Conservation (phyloP, 2,797 vertebrate species). For the Melanogrammus aeglefinus region DNA sequence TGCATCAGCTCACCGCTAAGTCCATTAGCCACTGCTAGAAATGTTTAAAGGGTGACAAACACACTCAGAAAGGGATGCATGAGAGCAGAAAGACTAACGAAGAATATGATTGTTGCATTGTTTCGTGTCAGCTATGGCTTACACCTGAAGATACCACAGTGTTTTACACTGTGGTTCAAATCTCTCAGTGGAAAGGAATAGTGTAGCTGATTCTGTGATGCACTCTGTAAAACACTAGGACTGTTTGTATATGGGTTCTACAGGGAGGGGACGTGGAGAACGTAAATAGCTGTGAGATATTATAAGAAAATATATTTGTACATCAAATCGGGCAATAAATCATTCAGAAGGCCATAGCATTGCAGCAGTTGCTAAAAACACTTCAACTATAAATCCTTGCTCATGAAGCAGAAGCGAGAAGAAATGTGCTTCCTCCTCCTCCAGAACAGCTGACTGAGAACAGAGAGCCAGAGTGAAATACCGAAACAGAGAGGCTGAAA, state of each 20-base stretch:
- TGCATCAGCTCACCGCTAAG: conserved; percentile 7
- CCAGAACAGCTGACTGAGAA: conserved; percentile 2
- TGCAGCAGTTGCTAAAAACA: conserved; percentile 8
- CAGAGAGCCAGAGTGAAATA: neutral
- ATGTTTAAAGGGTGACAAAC: neutral
- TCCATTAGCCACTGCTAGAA: neutral
- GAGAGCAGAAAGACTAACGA: neutral
- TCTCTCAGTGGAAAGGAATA: too few species aligned
- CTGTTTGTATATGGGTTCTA: neutral
- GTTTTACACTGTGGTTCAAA: neutral
- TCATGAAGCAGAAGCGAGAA: neutral
- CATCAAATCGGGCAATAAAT: neutral
- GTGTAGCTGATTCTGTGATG: neutral
- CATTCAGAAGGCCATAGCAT: neutral
- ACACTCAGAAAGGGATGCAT: neutral
- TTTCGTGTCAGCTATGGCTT: neutral
- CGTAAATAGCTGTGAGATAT: neutral
- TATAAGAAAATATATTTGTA: neutral
- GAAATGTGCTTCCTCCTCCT: neutral
- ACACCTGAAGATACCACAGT: neutral
- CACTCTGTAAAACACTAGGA: neutral
- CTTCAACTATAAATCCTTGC: conserved; percentile 10
- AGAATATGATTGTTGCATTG: neutral
- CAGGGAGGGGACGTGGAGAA: neutral
- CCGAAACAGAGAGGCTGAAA: conserved; percentile 25